Base-by-base conservation (phyloP, 1,140 invertebrate genomes). In the Vanessa tameamea region DNA sequence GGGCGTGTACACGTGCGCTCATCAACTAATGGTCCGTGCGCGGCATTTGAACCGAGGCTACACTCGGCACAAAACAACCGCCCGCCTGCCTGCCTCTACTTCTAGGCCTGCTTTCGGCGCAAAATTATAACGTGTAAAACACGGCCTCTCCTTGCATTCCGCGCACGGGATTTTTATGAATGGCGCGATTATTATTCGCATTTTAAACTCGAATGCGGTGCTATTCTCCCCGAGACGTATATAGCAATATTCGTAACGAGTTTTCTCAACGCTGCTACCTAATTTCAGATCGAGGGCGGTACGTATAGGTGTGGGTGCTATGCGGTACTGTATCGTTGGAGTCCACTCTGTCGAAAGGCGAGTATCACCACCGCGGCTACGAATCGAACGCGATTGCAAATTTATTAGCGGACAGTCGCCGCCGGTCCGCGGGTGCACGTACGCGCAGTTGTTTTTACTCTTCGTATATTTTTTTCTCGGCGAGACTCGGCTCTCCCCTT, bases 111-210 rank as follows among this genome's bases (percentile, higher is more conserved):
- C 90, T 90, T 89, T 91, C 88, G 87, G 87, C 87, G 83, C 81
- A 90, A 91, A 92, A 91, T 92, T 92, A 92, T 92, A 90, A 92
- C 90, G 88, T 92, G 89, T 90, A 91, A 90, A 91, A 89, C 87
- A 90, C 87, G 85, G 87, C 83, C 87, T 84, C 87, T 91, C 87
- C 89, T 91, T 89, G 87, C 87, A 86, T 92, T 92, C 87, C 86
- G 88, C 88, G 88, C 88, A 90, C 88, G 83, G 87, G 86, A 90
- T 90, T 92, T 92, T 89, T 90, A 90, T 92, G 90, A 92, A 92
- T 91, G 84, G 86, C 78, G 71, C 89, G 89, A 92, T 92, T 91
- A 92, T 92, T 92, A 91, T 92, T 86, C 87, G 88, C 89, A 91
- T 92, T 92, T 92, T 91, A 92, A 92, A 92, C 89, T 87, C 89